phyloP scores from a whole-genome alignment of 2,797 vertebrate species.

The Oreochromis mossambicus region DNA sequence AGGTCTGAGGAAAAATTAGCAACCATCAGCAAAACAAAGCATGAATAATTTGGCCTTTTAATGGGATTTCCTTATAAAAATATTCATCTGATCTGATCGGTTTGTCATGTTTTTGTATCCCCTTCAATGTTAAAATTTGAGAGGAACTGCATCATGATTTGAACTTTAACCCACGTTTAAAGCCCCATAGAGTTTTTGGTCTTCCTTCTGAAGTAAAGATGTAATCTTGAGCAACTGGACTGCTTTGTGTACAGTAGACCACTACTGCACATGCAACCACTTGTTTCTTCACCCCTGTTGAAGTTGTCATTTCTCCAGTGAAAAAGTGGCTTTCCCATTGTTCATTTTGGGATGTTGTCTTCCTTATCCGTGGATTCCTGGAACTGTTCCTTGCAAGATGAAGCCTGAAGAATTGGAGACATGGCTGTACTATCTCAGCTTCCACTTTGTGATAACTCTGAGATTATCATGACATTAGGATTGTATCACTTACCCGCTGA shows the following conservation, averaged over 20 bases:
- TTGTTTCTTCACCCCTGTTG: not conserved
- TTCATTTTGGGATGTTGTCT: not conserved
- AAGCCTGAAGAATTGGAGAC: not conserved
- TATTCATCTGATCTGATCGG: not conserved
- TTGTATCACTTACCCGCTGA: not conserved
- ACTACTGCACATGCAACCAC: not conserved
- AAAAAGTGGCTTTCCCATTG: not conserved
- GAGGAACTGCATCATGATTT: not conserved
- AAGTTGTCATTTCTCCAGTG: not conserved
- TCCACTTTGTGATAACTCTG: not conserved
- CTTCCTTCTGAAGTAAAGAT: not conserved
- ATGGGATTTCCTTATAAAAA: not conserved
- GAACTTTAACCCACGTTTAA: fast-evolving
- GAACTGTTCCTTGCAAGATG: not conserved
- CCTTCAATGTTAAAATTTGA: not conserved
- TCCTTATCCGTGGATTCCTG: fast-evolving
- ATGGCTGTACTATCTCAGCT: not conserved
- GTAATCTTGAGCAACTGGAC: not conserved
- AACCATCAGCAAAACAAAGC: not conserved
- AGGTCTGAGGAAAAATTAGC: not conserved
- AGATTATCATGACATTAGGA: not conserved
- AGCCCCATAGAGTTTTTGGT: not conserved
- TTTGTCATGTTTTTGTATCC: not conserved
- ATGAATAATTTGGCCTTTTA: not conserved
- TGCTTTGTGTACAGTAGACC: not conserved